Base-by-base conservation (phyloP, 1,140 invertebrate species). In the Adoxophyes honmai region DNA sequence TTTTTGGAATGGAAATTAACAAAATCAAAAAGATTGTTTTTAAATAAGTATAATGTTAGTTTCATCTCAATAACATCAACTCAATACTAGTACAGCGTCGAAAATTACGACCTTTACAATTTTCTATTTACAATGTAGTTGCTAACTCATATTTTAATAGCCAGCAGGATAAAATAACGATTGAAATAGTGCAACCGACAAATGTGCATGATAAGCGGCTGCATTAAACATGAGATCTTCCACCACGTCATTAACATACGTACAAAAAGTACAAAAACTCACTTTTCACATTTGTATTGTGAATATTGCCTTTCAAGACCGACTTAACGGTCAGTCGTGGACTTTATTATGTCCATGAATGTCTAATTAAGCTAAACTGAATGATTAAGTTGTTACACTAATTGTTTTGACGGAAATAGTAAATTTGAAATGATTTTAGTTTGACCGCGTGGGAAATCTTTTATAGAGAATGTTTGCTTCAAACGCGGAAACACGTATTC, bases 191-290 rank as follows among this genome's bases (percentile, higher is more conserved):
- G 72, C 70, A 68, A 79, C 77, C 78, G 81, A 87, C 81, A 85
- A 87, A 82, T 85, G 81, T 85, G 82, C 75, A 76, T 78, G 84
- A 85, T 81, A 83, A 66, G 63, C 73, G 68, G 64, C 64, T 85
- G 81, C 71, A 87, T 87, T 79, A 87, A 70, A 85, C 84, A 87
- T 87, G 77, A 85, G 81, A 62, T 60, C 75, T 79, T 75, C 67
- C 75, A 75, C 71, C 56, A 64, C 66, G 60, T 52, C 71, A 81
- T 83, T 81, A 78, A 76, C 77, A 83, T 86, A 77, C 10, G 11
- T 35, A 52, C 51, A 34, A 52, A 52, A 52, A 52, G 11, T 35
- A 52, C 51, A 34, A 52, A 52, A 52, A 52, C 28, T 52, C 28
- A 52, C 51, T 52, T 52, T 52, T 59, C 60, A 64, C 64, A 68